Base-by-base conservation (phyloP, 2,797 vertebrate species). In the Chiroxiphia lanceolata region DNA sequence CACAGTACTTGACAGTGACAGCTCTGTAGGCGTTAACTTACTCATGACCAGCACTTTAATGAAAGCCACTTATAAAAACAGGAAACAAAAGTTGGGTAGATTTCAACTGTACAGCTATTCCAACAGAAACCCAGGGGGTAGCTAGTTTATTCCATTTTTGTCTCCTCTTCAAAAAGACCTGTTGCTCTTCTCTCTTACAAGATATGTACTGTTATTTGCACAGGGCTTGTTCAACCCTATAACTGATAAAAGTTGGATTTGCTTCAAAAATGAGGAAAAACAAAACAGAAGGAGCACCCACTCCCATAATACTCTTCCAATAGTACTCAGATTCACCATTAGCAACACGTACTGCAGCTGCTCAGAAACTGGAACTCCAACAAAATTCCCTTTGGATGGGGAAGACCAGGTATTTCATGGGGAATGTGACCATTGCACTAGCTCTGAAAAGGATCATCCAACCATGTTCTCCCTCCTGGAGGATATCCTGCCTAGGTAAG, bases 1-100 rank as follows among this genome's bases (percentile, higher is more conserved):
- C 26, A 13, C 51, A 48, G 61, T 44, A 42, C 42, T 54, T 26
- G 72, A 63, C 33, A 48, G 57, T 89, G 83, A 72, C 71, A 87
- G 64, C 44, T 92, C 75, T 67, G 53, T 33, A 89, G 83, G 68
- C 4, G n/a, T 82, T 40, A 89, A 95, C 65, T 93, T 94, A 72
- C 71, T 88, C 64, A 92, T 51, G 87, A 92, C 68, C 69, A 89
- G 68, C 69, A 72, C 75, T 75, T 61, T 68, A 53, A 83, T 71
- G 53, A 91, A 91, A 94, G 54, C 22, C 17, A 19, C 42, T 89
- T 76, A 48, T 6, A 92, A 51, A 75, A 80, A 77, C 34, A 95
- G 60, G 84, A 96, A 89, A 74, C 1, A 3, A 45, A 82, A 80
- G 20, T 5, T 81, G 51, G 56, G 71, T 33, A 57, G 59, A 64